Percentiles rank a stretch among this genome's conserved stretches.
Conservation (phyloP, 2,113 vertebrate genomes). For the Rhipidura dahli region DNA sequence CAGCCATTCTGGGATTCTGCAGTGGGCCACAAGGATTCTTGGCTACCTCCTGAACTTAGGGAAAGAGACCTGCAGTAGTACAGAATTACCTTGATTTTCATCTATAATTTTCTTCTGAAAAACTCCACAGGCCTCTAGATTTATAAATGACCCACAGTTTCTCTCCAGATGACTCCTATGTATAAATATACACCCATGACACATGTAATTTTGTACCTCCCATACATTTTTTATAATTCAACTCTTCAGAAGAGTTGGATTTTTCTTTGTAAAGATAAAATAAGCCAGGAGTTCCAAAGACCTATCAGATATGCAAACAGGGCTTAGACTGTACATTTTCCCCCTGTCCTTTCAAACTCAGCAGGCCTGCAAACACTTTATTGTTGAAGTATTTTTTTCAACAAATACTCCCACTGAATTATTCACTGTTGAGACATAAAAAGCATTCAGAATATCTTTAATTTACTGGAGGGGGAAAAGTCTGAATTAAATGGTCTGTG, state of each 20-base stretch:
- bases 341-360: not conserved
- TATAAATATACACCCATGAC: not conserved
- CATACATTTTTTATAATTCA: not conserved
- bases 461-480: not conserved
- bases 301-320: not conserved
- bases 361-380: not conserved
- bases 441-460: not conserved
- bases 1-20: not conserved
- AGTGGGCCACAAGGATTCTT: not conserved
- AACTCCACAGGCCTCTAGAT: not conserved
- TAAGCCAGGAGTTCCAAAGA: not conserved
- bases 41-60: not conserved
- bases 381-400: not conserved
- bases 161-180: not conserved
- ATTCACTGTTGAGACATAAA: not conserved
- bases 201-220: not conserved
- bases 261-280: not conserved
- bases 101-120: not conserved
- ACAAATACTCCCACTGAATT: not conserved
- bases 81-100: not conserved
- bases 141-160: not conserved
- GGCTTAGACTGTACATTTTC: not conserved
- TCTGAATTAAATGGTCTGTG: not conserved
- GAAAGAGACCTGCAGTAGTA: not conserved
- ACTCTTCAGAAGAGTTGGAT: not conserved